Evolutionary conservation across 2,797 vertebrate species (phyloP).

Genomic region (Sciurus carolinensis): DNA sequence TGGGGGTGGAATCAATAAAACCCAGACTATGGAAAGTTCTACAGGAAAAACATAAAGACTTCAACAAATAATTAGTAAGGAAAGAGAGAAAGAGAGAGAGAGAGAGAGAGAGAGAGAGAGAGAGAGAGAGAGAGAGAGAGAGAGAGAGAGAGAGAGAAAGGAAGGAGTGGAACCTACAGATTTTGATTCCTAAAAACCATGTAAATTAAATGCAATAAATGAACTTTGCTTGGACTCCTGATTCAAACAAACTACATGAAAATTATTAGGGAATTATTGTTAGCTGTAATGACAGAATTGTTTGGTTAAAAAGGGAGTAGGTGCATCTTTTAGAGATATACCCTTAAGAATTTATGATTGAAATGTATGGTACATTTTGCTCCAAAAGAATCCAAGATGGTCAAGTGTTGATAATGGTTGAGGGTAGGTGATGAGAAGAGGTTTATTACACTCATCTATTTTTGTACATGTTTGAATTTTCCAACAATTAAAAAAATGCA

Average conservation of each 20-base stretch:
- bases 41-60: neutral
- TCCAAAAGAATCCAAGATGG: neutral
- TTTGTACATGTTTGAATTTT: conserved; percentile 21
- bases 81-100: neutral
- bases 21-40: conserved; percentile 2
- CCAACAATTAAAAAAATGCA: neutral
- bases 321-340: conserved; percentile 13
- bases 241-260: conserved; percentile 15
- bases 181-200: neutral
- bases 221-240: conserved; percentile 6
- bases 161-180: neutral
- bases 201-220: neutral
- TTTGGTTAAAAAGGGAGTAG: neutral
- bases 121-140: neutral
- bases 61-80: conserved; percentile 37
- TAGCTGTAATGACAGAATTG: neutral
- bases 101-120: neutral
- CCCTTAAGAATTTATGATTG: neutral
- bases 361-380: conserved; percentile 16
- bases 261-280: conserved; percentile 33
- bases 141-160: neutral
- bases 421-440: neutral
- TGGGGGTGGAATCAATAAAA: neutral
- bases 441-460: neutral
- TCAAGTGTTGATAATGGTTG: conserved; percentile 32